Evolutionary conservation across 1,140 invertebrate genomes (phyloP).

Genomic region (Leptinotarsa lineolata): DNA sequence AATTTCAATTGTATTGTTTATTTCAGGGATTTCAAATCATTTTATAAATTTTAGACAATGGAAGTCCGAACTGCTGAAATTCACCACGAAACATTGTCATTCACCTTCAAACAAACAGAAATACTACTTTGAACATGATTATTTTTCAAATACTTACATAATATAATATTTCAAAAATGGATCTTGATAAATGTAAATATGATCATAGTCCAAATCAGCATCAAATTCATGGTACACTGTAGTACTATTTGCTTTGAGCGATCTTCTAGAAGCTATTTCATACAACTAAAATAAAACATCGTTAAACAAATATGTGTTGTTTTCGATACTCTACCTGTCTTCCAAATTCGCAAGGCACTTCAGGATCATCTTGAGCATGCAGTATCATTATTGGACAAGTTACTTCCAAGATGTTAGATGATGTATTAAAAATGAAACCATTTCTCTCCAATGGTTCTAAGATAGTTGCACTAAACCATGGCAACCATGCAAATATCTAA

Average conservation of each 20-base stretch:
- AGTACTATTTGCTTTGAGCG: conserved; percentile 23
- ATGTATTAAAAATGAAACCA: conserved; percentile 50
- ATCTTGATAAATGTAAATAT: conserved; percentile 44
- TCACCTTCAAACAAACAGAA: no score
- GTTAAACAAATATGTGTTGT: background rate
- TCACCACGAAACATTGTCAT: no score
- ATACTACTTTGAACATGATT: background rate
- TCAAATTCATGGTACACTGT: conserved; percentile 38
- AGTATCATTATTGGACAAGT: conserved; percentile 48
- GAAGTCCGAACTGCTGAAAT: no score
- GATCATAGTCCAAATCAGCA: conserved; percentile 34
- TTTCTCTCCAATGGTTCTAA: conserved; percentile 66
- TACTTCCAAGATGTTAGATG: conserved; percentile 39
- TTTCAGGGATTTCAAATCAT: no score
- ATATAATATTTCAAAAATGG: conserved; percentile 37
- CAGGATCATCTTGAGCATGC: conserved; percentile 50
- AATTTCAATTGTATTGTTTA: no score
- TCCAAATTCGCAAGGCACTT: conserved; percentile 49
- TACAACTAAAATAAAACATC: conserved; percentile 37
- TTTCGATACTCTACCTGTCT: conserved; percentile 38
- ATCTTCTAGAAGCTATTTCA: conserved; percentile 32
- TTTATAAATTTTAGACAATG: no score
- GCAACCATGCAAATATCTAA: conserved; percentile 48
- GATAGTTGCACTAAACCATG: conserved; percentile 62
- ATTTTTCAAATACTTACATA: conserved; percentile 32